phyloP scores from a whole-genome alignment of 2,113 vertebrate species.

The Neolamprologus ventralis region DNA sequence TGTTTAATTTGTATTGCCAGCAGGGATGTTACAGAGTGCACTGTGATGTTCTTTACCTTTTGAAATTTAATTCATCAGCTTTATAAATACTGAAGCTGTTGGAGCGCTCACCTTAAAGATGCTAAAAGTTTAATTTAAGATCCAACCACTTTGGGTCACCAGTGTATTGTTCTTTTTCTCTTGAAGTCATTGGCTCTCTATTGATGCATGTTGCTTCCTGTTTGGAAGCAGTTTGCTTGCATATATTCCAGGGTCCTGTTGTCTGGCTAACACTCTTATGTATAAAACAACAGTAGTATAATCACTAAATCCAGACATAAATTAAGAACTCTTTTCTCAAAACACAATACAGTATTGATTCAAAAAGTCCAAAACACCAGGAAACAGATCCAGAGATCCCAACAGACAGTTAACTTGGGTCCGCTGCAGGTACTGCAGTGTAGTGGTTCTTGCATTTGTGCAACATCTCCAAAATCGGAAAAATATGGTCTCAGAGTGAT shows the following conservation, averaged over 20 bases:
- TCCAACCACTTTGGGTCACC: background rate
- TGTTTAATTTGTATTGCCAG: background rate
- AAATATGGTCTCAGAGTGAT: background rate
- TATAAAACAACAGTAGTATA: background rate
- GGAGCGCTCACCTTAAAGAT: background rate
- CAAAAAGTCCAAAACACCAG: background rate
- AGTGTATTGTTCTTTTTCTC: background rate
- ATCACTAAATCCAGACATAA: background rate
- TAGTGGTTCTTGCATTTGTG: background rate
- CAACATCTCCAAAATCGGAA: background rate
- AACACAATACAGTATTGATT: background rate
- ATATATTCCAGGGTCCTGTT: background rate
- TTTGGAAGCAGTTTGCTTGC: background rate
- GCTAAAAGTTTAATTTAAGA: background rate
- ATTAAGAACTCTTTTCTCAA: background rate
- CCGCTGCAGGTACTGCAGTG: background rate
- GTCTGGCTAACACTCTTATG: background rate
- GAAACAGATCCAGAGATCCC: background rate
- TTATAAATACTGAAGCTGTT: background rate
- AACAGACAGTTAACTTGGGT: background rate
- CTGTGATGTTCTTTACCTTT: background rate
- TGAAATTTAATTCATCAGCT: background rate
- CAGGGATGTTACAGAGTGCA: background rate
- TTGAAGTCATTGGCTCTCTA: background rate
- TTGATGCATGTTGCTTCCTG: background rate